Percentiles rank a stretch among this genome's conserved stretches.
Conservation (phyloP, 2,113 vertebrate genomes). For the Siphamia tubifer region DNA sequence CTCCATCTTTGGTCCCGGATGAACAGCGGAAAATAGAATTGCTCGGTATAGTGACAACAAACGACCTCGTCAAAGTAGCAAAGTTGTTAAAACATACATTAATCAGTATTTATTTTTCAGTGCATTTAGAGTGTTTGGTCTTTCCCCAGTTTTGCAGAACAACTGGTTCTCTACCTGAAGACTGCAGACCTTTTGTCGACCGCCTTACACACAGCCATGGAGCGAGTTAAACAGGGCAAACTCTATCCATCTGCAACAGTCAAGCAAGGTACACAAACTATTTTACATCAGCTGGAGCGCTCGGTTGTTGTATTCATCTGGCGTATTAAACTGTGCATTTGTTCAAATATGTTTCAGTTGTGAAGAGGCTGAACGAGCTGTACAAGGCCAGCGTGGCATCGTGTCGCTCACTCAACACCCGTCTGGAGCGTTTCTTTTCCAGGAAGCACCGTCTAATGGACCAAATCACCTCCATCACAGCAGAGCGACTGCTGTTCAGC, state of each 20-base stretch:
- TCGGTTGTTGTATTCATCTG: too few relatives aligned
- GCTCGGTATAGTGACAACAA: too few relatives aligned
- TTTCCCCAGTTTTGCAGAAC: slow-evolving; percentile 87
- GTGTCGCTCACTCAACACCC: slow-evolving; percentile 88
- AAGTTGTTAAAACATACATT: background rate
- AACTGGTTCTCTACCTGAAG: slow-evolving; percentile 95
- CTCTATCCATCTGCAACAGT: slow-evolving; percentile 92
- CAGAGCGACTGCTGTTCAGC: slow-evolving; percentile 94
- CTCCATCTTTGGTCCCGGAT: too few relatives aligned
- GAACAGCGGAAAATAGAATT: too few relatives aligned
- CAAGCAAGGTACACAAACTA: slow-evolving; percentile 85
- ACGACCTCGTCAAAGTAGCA: too few relatives aligned
- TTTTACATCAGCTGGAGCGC: background rate
- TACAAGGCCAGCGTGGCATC: slow-evolving; percentile 92
- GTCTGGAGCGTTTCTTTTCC: slow-evolving; percentile 91
- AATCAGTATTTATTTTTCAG: background rate
- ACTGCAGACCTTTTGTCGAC: slow-evolving; percentile 90
- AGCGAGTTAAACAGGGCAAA: slow-evolving; percentile 88
- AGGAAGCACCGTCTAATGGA: slow-evolving; percentile 96
- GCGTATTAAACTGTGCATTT: background rate
- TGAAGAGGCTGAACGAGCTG: slow-evolving; percentile 90
- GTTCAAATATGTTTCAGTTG: slow-evolving; percentile 76
- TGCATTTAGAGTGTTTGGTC: background rate
- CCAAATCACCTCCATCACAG: slow-evolving; percentile 91
- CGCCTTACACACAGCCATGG: slow-evolving; percentile 89